These are phyloP conservation scores for Adelosebastes latens DNA, from an alignment of 2,797 vertebrate species.

Conservation along the genomic window DNA sequence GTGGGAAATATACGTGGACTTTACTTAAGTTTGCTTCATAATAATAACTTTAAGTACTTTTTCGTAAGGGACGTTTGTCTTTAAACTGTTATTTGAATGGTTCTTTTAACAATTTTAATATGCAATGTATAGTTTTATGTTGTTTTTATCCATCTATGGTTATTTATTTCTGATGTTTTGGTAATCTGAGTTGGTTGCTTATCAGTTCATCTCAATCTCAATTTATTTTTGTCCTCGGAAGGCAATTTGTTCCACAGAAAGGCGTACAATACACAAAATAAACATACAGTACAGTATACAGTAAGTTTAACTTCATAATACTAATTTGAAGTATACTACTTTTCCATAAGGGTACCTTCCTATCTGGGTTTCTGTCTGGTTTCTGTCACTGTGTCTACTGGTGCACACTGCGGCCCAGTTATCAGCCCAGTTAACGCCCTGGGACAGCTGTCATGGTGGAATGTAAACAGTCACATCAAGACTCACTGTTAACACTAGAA, in stretches of 20 bases:
- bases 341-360: neutral
- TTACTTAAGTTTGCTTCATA: too few relatives aligned
- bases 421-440: slow-evolving; percentile 19
- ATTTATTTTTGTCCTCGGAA: too few relatives aligned
- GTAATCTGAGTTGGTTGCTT: neutral
- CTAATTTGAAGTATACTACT: too few relatives aligned
- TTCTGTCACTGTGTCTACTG: slow-evolving; percentile 13
- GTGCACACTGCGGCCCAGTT: neutral
- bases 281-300: too few relatives aligned
- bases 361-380: slow-evolving; percentile 6
- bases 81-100: neutral
- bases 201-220: neutral
- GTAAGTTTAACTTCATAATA: too few relatives aligned
- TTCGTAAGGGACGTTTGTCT: neutral
- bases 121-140: neutral
- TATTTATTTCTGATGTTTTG: neutral
- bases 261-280: too few relatives aligned
- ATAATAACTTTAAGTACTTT: too few relatives aligned
- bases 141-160: neutral
- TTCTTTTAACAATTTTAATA: neutral
- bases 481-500: slow-evolving; percentile 7
- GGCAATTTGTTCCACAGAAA: too few relatives aligned
- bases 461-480: slow-evolving; percentile 38
- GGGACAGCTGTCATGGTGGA: slow-evolving; percentile 11
- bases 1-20: too few relatives aligned